phyloP scores from a whole-genome alignment of 2,888 invertebrate species.

The Gymnocheta viridis region DNA sequence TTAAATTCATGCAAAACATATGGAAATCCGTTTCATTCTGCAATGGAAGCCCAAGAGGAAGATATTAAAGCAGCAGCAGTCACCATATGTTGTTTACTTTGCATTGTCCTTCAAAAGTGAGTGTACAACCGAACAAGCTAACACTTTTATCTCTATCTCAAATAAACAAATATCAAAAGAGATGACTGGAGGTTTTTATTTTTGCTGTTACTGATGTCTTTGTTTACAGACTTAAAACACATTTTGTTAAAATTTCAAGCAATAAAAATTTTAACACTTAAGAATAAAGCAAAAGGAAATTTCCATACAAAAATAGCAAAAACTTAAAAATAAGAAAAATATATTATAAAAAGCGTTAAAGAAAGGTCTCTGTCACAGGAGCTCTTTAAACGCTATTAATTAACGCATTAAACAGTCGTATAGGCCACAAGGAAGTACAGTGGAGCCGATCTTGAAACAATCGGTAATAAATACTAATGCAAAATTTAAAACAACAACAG shows the following conservation, averaged over 20 bases:
- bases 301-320: background rate
- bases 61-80: constrained; percentile 22
- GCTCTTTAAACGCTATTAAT: constrained; percentile 49
- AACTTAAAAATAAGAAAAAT: background rate
- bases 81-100: constrained; percentile 39
- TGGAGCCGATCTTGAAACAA: background rate
- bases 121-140: background rate
- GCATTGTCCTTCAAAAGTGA: constrained; percentile 48
- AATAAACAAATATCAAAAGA: constrained; percentile 5
- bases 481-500: too few species aligned
- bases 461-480: background rate
- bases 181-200: background rate
- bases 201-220: background rate
- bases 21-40: constrained; percentile 32
- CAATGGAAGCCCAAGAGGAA: constrained; percentile 23
- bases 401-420: constrained; percentile 51
- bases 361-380: constrained; percentile 19
- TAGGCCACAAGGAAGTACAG: background rate
- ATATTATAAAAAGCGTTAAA: background rate
- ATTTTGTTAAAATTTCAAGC: background rate
- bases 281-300: constrained; percentile 2
- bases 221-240: constrained; percentile 38
- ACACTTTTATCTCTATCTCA: constrained; percentile 17
- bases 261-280: too few species aligned
- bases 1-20: constrained; percentile 12